A percentile compares a stretch with the other conserved stretches of the same genome.
Conservation (phyloP, 2,113 vertebrate genomes). For the Nerophis ophidion region DNA sequence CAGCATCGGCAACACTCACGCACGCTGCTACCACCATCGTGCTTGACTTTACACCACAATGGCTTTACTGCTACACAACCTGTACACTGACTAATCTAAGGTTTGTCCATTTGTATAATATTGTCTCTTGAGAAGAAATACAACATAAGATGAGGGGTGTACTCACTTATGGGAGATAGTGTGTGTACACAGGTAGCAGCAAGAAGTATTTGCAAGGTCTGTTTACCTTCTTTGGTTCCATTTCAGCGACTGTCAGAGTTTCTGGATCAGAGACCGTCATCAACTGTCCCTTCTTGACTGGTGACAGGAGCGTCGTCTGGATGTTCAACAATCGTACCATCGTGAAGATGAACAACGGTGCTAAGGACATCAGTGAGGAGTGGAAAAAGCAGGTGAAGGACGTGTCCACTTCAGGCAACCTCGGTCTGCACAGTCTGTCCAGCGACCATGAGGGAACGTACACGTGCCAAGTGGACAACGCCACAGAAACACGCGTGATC, state of each 20-base stretch:
- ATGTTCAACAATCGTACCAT: conserved; percentile 18
- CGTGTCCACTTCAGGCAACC: conserved; percentile 4
- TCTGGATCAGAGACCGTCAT: conserved; percentile 8
- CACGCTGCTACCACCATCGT: no score
- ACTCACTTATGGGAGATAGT: neutral
- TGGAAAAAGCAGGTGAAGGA: conserved; percentile 13
- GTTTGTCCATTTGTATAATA: no score
- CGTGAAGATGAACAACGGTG: neutral
- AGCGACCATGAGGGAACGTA: conserved; percentile 21
- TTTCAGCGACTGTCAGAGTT: conserved; percentile 9
- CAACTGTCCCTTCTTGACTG: conserved; percentile 8
- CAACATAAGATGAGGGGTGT: no score
- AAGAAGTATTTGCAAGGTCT: neutral
- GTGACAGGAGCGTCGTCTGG: conserved; percentile 16
- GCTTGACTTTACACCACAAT: no score
- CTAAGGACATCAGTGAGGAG: neutral
- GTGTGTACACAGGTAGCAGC: no score
- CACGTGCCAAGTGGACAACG: conserved; percentile 31
- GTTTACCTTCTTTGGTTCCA: neutral
- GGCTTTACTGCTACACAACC: no score
- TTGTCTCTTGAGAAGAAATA: no score
- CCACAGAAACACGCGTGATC: neutral
- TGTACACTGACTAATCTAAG: no score
- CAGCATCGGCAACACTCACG: no score
- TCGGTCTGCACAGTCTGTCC: conserved; percentile 19